Base-by-base conservation (phyloP, 2,888 invertebrate genomes). In the Philaethria dido region DNA sequence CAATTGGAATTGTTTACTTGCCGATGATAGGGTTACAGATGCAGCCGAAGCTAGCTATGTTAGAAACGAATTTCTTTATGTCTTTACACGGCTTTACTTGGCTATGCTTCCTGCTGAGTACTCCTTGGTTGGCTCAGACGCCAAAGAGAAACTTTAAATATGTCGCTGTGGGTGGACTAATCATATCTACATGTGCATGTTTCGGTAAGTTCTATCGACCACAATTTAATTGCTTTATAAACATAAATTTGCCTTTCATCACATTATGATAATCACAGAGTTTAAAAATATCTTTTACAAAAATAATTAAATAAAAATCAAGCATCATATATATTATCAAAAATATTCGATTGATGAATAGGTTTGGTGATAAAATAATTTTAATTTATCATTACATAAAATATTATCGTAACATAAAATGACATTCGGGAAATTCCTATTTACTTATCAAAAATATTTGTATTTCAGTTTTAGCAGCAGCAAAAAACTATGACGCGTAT, bases 71-170 rank as follows among this genome's bases (percentile, higher is more conserved):
- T 67, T 91, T 92, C 61, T 71, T 93, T 44, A 82, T 91, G 79
- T 87, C 92, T 0, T 76, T 92, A 39, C 87, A 89, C 72, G 92
- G 87, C 1, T 91, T 92, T 71, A 86, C 92, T 36, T 93, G 93
- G 93, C 77, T 93, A 73, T 89, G 92, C 76, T 92, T 93, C 69
- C 73, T 93, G 63, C 63, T 92, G 66, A 80, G 84, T 64, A 89
- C 88, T 8, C 93, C 93, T 6, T 93, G 93, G 93, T 72, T 92
- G 48, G 82, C 82, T 44, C 87, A 88, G 73, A 89, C 90, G 0
- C 83, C 87, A 5, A 93, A 92, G 71, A 83, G 88, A 25, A 93
- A 92, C 80, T 91, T 84, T 64, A 92, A 92, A 74, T 92, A 89
- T 69, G 80, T 92, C 13, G 78, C 82, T 22, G 74, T 88, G 11